A percentile compares a stretch with the other conserved stretches of the same genome.
These are phyloP conservation scores for Tachycineta bicolor DNA, from an alignment of 2,113 vertebrate genomes.

Conservation along the genomic window DNA sequence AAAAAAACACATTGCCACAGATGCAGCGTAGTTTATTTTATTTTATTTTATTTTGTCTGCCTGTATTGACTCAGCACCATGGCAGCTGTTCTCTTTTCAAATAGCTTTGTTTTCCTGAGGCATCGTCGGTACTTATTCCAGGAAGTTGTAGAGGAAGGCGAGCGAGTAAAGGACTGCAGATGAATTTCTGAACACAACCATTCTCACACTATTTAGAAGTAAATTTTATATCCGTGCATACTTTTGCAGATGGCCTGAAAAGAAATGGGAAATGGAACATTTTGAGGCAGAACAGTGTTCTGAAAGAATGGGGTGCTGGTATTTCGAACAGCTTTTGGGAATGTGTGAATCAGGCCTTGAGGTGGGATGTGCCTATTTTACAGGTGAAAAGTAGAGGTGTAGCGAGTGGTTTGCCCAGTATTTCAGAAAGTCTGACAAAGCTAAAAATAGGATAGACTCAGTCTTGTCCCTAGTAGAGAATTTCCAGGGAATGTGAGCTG, in stretches of 20 bases:
- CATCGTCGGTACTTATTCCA: constrained; percentile 56
- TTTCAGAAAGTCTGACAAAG: background rate
- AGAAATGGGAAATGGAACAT: background rate
- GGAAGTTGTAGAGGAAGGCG: constrained; percentile 39
- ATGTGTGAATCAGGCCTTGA: background rate
- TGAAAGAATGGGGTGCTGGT: background rate
- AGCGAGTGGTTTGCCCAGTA: background rate
- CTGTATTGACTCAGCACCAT: constrained; percentile 68
- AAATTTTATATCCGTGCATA: background rate
- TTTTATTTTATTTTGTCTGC: constrained; percentile 57
- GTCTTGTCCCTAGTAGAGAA: background rate
- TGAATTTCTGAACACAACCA: constrained; percentile 27
- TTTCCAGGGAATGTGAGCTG: background rate
- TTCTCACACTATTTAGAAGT: background rate
- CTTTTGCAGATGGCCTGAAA: constrained; percentile 13
- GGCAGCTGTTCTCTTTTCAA: constrained; percentile 68
- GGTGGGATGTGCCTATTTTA: background rate
- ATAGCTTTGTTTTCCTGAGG: constrained; percentile 67
- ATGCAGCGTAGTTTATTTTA: constrained; percentile 22
- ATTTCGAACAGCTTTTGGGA: background rate
- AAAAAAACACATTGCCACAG: constrained; percentile 40
- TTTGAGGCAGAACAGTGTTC: background rate
- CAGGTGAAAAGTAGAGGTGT: background rate
- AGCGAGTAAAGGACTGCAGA: constrained; percentile 48
- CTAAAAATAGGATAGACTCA: background rate